phyloP scores from a whole-genome alignment of 2,888 invertebrate genomes.

The Orchestes rusci region DNA sequence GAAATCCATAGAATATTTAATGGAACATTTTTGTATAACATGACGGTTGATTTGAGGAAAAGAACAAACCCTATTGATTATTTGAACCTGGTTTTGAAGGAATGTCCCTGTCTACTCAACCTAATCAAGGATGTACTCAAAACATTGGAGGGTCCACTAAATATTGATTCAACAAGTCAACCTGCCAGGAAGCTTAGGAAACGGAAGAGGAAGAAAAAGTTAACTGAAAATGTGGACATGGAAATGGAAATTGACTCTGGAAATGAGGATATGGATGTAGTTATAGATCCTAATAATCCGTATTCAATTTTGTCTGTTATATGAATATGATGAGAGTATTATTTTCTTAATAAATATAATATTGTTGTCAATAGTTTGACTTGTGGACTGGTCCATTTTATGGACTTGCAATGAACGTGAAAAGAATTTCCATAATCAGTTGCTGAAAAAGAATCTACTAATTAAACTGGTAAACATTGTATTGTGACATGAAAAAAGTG shows the following conservation, averaged over 20 bases:
- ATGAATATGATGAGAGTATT: no score
- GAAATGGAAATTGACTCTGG: conserved; percentile 10
- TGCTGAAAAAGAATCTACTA: no score
- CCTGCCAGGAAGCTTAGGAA: conserved; percentile 11
- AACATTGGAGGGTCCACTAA: neutral
- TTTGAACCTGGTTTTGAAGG: conserved; percentile 27
- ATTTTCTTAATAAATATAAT: no score
- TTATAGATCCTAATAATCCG: conserved; percentile 35
- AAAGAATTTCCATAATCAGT: no score
- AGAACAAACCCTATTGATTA: conserved; percentile 30
- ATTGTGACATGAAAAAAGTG: no score
- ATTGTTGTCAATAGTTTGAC: no score
- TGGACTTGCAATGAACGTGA: no score
- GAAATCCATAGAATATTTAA: conserved; percentile 59
- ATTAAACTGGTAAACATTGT: no score
- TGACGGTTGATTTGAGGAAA: conserved; percentile 54
- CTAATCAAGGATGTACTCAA: conserved; percentile 10
- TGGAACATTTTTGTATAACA: conserved; percentile 71
- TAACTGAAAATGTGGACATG: conserved; percentile 1
- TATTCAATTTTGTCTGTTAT: conserved; percentile 31
- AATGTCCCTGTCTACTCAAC: conserved; percentile 20
- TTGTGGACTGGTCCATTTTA: no score
- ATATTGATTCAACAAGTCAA: neutral
- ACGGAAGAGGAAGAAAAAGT: conserved; percentile 19
- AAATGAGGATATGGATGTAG: conserved; percentile 17